Percentiles rank a stretch among this genome's conserved stretches.
Evolutionary conservation across 2,888 invertebrate species (phyloP).

Genomic region (Dolichomitus sp.): DNA sequence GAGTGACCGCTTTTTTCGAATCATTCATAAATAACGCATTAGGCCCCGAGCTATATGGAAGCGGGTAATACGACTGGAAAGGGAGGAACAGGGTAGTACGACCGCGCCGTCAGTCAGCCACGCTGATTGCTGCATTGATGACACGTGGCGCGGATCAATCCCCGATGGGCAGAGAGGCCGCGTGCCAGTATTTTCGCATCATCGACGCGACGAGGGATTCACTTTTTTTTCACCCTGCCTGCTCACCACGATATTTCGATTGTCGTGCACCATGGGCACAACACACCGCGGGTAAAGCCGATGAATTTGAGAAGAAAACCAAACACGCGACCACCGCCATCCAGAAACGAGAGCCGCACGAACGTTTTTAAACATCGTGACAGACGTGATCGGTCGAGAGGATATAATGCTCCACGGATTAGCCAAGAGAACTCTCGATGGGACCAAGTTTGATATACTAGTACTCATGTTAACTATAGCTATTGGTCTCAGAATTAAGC

Average conservation of each 20-base stretch:
- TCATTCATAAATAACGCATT: slow-evolving; percentile 85
- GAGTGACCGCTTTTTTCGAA: slow-evolving; percentile 82
- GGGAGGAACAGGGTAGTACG: slow-evolving; percentile 55
- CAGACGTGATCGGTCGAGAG: slow-evolving; percentile 47
- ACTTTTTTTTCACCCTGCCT: slow-evolving; percentile 47
- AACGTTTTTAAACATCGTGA: slow-evolving; percentile 57
- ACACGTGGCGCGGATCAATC: slow-evolving; percentile 85
- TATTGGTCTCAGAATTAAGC: not conserved
- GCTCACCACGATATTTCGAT: slow-evolving; percentile 53
- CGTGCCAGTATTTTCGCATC: slow-evolving; percentile 85
- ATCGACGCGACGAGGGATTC: slow-evolving; percentile 76
- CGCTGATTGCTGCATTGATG: slow-evolving; percentile 85
- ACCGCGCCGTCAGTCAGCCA: slow-evolving; percentile 81
- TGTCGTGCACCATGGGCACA: slow-evolving; percentile 46
- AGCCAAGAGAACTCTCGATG: slow-evolving; percentile 36
- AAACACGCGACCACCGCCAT: slow-evolving; percentile 65
- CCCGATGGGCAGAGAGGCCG: slow-evolving; percentile 77
- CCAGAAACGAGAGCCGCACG: slow-evolving; percentile 25
- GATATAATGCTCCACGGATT: slow-evolving; percentile 49
- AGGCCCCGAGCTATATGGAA: slow-evolving; percentile 72
- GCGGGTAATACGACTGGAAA: slow-evolving; percentile 48
- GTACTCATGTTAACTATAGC: not conserved
- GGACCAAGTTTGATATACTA: not conserved
- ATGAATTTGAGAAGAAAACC: slow-evolving; percentile 71
- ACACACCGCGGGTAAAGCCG: slow-evolving; percentile 64